Evolutionary conservation across 2,797 vertebrate species (phyloP).

Genomic region (Decapterus maruadsi): DNA sequence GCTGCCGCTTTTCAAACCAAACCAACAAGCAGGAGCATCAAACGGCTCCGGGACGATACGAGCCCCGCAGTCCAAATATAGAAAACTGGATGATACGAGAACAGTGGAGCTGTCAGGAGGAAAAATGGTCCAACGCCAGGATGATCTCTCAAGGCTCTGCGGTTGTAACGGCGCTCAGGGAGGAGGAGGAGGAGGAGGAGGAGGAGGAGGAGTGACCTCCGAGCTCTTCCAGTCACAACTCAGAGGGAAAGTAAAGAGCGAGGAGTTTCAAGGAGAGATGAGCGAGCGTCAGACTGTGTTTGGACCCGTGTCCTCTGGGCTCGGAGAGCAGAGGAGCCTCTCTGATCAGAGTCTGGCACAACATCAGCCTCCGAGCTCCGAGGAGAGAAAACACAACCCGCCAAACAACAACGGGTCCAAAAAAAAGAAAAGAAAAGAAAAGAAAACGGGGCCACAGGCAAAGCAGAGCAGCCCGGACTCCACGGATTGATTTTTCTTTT

Average conservation of each 20-base stretch:
- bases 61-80: conserved; percentile 45
- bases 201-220: conserved; percentile 38
- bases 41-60: background rate
- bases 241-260: conserved; percentile 26
- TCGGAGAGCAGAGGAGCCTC: background rate
- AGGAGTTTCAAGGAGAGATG: conserved; percentile 43
- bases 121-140: conserved; percentile 31
- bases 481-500: conserved; percentile 9
- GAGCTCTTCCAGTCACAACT: conserved; percentile 34
- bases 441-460: conserved; percentile 21
- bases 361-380: conserved; percentile 1
- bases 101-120: conserved; percentile 44
- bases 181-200: conserved; percentile 1
- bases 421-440: background rate
- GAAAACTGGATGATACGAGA: conserved; percentile 29
- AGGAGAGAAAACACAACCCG: conserved; percentile 13
- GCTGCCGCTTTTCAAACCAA: background rate
- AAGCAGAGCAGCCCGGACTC: background rate
- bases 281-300: background rate
- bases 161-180: conserved; percentile 15
- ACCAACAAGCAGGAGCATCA: background rate
- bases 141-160: conserved; percentile 38
- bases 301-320: conserved; percentile 43
- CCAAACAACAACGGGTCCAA: conserved; percentile 8
- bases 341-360: conserved; percentile 38